Conservation (phyloP, 2,113 vertebrate genomes). For the Bubalus kerabau region DNA sequence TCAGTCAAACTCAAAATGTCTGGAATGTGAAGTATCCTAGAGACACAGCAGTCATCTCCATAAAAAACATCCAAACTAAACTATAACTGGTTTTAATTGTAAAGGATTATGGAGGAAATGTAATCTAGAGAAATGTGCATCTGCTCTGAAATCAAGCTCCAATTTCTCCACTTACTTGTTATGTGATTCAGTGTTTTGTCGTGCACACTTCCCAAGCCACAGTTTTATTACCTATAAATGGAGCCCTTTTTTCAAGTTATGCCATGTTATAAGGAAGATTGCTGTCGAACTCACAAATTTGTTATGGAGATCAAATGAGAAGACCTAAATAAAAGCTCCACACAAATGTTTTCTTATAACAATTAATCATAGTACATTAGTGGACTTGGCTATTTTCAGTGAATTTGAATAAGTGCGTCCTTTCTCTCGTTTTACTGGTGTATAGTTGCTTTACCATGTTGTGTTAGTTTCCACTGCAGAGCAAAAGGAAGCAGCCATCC, state of each 20-base stretch:
- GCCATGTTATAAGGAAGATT: background rate
- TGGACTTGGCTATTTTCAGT: background rate
- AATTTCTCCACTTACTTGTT: background rate
- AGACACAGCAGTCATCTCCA: background rate
- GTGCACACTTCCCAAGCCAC: background rate
- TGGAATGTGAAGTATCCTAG: background rate
- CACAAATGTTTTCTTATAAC: background rate
- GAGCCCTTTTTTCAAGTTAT: background rate
- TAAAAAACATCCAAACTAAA: background rate
- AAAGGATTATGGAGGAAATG: background rate
- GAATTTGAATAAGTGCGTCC: background rate
- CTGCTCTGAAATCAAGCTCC: background rate
- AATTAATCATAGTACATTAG: background rate
- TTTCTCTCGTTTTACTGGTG: background rate
- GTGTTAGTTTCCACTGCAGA: background rate
- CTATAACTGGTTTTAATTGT: background rate
- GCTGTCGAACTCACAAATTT: background rate
- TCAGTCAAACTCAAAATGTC: background rate
- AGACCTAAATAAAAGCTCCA: background rate
- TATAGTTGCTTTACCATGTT: accelerated
- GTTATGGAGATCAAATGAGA: background rate
- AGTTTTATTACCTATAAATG: background rate
- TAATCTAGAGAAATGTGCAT: background rate
- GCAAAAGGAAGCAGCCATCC: background rate
- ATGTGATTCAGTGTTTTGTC: background rate